phyloP scores from a whole-genome alignment of 92 coral and sea anemone species.

The Umimayanthus chanpuru region DNA sequence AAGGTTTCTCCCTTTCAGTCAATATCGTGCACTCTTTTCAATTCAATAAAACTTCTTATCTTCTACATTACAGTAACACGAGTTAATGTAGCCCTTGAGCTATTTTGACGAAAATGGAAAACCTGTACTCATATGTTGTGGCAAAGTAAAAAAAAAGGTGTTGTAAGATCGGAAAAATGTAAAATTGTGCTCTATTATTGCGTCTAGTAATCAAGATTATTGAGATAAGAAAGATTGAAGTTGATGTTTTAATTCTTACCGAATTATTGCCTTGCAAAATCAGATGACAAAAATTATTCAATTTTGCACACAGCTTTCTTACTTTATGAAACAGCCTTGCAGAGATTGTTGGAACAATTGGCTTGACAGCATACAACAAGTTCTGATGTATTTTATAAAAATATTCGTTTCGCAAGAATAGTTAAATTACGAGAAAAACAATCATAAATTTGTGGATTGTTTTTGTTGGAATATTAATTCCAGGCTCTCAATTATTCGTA shows the following conservation, averaged over 20 bases:
- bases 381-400: not conserved
- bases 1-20: too few relatives aligned
- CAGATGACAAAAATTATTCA: not conserved
- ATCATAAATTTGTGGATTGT: not conserved
- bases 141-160: too few relatives aligned
- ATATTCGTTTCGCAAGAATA: too few relatives aligned
- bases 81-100: not conserved
- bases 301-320: not conserved
- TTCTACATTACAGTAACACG: not conserved
- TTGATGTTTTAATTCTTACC: not conserved
- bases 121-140: not conserved
- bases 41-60: not conserved
- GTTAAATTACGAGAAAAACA: not conserved
- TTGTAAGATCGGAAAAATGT: not conserved
- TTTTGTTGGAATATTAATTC: not conserved
- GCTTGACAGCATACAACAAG: not conserved
- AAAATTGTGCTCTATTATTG: not conserved
- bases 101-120: not conserved
- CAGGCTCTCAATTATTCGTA: not conserved
- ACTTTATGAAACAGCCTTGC: not conserved
- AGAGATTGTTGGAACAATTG: not conserved
- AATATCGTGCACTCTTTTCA: not conserved
- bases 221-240: not conserved
- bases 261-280: constrained; percentile 2
- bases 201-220: not conserved